A percentile compares a stretch with the other conserved stretches of the same genome.
Conservation (phyloP, 2,113 vertebrate genomes). For the Hippocampus guttulatus region DNA sequence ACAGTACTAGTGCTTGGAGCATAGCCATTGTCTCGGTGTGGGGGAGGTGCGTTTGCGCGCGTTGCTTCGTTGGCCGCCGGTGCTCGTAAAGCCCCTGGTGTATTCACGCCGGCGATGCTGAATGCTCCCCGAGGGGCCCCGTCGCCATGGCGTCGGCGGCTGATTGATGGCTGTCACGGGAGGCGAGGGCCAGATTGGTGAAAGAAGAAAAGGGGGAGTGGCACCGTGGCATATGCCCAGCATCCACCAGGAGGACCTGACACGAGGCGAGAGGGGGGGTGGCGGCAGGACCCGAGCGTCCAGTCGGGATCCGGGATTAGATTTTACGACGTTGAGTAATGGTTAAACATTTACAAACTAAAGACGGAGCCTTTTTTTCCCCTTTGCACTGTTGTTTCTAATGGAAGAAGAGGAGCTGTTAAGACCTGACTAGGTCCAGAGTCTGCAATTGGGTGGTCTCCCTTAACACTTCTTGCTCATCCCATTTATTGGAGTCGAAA, state of each 20-base stretch:
- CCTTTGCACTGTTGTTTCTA: slow-evolving; percentile 40
- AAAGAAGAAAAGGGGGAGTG: slow-evolving; percentile 70
- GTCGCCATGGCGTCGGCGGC: slow-evolving; percentile 76
- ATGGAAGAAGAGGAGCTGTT: slow-evolving; percentile 53
- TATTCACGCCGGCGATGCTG: slow-evolving; percentile 80
- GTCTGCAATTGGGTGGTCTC: slow-evolving; percentile 53
- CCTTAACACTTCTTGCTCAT: slow-evolving; percentile 1
- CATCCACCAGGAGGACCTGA: slow-evolving; percentile 57
- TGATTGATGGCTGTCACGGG: slow-evolving; percentile 89
- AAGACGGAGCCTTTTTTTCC: slow-evolving; percentile 49
- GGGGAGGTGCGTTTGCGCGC: slow-evolving; percentile 58
- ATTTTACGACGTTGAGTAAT: slow-evolving; percentile 69
- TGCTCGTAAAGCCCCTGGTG: slow-evolving; percentile 64
- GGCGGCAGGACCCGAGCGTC: slow-evolving; percentile 31
- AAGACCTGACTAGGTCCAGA: slow-evolving; percentile 21
- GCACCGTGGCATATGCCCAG: slow-evolving; percentile 77
- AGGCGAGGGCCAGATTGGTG: slow-evolving; percentile 79
- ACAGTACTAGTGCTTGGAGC: slow-evolving; percentile 67
- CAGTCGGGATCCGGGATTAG: slow-evolving; percentile 41
- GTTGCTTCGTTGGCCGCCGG: slow-evolving; percentile 66
- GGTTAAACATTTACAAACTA: slow-evolving; percentile 73
- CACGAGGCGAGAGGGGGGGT: slow-evolving; percentile 39
- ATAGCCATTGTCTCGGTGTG: slow-evolving; percentile 71
- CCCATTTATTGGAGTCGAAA: background rate
- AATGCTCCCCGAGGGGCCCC: slow-evolving; percentile 77